These are phyloP conservation scores for Oophaga sylvatica DNA, from an alignment of 2,797 vertebrate genomes.

Conservation along the genomic window DNA sequence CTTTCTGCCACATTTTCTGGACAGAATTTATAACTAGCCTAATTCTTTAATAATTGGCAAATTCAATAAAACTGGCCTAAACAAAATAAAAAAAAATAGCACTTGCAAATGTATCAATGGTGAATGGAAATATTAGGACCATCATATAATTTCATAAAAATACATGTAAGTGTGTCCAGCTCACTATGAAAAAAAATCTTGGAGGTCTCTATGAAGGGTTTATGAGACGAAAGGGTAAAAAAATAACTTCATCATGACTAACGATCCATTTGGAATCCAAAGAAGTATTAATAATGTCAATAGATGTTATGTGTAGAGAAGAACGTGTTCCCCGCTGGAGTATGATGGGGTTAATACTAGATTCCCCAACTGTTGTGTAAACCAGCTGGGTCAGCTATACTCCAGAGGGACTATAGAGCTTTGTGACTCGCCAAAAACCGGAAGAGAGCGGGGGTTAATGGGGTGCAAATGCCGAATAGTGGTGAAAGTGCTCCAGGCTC, in stretches of 20 bases:
- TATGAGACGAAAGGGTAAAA: neutral
- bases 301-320: neutral
- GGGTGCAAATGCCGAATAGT: neutral
- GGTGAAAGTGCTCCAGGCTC: too few species aligned
- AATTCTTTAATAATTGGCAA: too few species aligned
- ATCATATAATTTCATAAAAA: neutral
- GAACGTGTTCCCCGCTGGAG: too few species aligned
- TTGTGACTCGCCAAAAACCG: slow-evolving; percentile 39
- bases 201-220: neutral
- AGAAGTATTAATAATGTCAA: neutral
- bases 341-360: slow-evolving; percentile 31
- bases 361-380: slow-evolving; percentile 26
- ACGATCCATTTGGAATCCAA: too few species aligned
- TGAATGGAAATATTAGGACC: neutral
- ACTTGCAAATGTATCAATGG: neutral
- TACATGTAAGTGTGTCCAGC: neutral
- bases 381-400: slow-evolving; percentile 28
- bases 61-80: neutral
- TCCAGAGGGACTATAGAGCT: slow-evolving; percentile 16
- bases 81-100: neutral
- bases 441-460: slow-evolving; percentile 22
- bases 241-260: neutral
- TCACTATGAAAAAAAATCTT: neutral
- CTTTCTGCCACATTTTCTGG: too few species aligned
- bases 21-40: too few species aligned